Conservation (phyloP, 2,797 vertebrate genomes). For the Gallinago stenura region DNA sequence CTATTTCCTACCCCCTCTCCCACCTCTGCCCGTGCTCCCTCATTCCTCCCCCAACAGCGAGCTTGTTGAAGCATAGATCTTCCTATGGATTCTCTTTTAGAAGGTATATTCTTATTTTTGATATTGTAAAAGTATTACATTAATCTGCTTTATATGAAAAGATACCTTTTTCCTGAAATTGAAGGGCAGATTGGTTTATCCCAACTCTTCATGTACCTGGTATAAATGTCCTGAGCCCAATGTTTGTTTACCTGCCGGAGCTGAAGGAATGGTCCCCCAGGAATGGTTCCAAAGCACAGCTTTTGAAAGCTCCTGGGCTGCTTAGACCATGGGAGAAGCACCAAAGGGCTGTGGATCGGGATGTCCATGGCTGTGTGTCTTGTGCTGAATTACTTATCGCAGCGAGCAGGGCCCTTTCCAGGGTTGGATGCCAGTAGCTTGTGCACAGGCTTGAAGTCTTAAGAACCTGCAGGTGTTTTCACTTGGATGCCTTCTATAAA, state of each 20-base stretch:
- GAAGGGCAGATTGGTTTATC: not conserved
- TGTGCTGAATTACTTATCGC: not conserved
- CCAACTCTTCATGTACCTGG: rapidly evolving
- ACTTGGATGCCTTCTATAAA: not conserved
- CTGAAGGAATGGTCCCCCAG: not conserved
- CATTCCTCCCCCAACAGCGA: not conserved
- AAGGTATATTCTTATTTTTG: not conserved
- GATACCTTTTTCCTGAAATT: not conserved
- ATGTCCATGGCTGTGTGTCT: rapidly evolving
- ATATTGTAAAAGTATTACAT: not conserved
- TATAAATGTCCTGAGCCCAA: not conserved
- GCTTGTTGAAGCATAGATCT: not conserved
- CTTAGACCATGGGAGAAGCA: not conserved
- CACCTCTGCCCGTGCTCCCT: not conserved
- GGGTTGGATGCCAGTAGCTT: not conserved
- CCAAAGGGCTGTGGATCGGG: not conserved
- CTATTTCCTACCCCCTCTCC: not conserved
- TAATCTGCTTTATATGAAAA: not conserved
- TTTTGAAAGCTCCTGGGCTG: not conserved
- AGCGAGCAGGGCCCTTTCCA: not conserved
- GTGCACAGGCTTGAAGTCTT: not conserved
- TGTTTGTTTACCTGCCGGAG: not conserved
- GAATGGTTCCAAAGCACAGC: not conserved
- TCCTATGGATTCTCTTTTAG: not conserved
- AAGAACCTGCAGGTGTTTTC: not conserved